Evolutionary conservation across 2,888 invertebrate genomes (phyloP).

Genomic region (Eristalinus aeneus): DNA sequence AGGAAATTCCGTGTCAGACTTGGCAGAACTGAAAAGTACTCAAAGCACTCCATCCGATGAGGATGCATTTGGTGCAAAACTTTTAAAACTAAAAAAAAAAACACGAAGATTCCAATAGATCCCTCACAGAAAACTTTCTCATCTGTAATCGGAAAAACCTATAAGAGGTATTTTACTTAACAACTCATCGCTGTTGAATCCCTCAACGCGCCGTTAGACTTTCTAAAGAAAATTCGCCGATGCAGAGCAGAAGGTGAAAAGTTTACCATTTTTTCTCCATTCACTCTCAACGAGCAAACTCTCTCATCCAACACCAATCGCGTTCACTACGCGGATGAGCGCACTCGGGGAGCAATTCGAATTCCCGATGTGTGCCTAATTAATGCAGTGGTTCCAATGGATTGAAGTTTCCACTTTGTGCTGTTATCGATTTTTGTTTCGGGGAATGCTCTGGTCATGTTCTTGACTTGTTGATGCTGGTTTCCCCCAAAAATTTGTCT

Average conservation of each 20-base stretch:
- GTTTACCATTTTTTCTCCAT: neutral
- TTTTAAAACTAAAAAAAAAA: neutral
- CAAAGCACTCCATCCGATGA: neutral
- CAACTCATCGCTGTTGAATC: constrained; percentile 43
- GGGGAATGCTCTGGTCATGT: too few species aligned
- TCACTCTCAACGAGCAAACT: too few species aligned
- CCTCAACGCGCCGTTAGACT: constrained; percentile 45
- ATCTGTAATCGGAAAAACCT: constrained; percentile 9
- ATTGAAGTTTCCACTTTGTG: neutral
- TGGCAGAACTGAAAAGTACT: neutral
- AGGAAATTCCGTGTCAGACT: too few species aligned
- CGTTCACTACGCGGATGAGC: neutral
- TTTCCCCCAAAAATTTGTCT: too few species aligned
- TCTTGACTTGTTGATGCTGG: too few species aligned
- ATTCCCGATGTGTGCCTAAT: neutral
- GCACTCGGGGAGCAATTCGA: neutral
- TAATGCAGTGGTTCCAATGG: neutral
- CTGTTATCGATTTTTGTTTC: neutral
- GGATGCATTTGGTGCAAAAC: neutral
- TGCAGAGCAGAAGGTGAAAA: neutral
- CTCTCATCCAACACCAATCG: neutral
- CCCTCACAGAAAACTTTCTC: neutral
- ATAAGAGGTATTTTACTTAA: constrained; percentile 40
- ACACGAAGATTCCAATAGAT: neutral
- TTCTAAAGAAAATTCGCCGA: constrained; percentile 19